Percentiles rank a stretch among this genome's conserved stretches.
Evolutionary conservation across 92 coral and sea anemone species (phyloP).

Genomic region (Siderastrea siderea): DNA sequence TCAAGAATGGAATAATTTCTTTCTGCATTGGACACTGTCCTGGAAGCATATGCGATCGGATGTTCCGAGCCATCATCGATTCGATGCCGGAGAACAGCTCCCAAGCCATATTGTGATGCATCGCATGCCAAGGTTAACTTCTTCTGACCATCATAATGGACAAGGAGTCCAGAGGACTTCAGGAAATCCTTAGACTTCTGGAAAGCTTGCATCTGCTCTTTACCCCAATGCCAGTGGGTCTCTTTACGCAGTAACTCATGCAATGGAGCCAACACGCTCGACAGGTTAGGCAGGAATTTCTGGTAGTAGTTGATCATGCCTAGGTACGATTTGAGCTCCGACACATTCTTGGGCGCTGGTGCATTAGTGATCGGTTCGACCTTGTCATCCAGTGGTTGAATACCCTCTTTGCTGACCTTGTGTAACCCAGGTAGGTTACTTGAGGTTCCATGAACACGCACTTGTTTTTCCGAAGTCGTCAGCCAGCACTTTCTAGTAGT

Average conservation of each 20-base stretch:
- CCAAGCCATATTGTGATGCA: constrained; percentile 26
- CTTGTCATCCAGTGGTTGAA: constrained; percentile 52
- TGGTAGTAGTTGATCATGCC: constrained; percentile 61
- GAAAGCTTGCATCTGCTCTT: constrained; percentile 30
- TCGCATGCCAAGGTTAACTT: constrained; percentile 26
- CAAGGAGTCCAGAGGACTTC: constrained; percentile 25
- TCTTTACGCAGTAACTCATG: constrained; percentile 19
- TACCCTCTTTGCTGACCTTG: constrained; percentile 28
- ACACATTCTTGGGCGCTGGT: constrained; percentile 63
- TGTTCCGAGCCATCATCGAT: constrained; percentile 35
- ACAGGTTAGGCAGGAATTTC: constrained; percentile 52
- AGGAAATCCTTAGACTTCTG: constrained; percentile 23
- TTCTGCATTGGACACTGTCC: constrained; percentile 17
- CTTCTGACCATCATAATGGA: constrained; percentile 38
- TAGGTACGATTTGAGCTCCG: constrained; percentile 55
- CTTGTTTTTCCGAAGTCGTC: background rate
- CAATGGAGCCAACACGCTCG: constrained; percentile 47
- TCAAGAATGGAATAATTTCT: constrained; percentile 33
- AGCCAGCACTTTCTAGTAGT: background rate
- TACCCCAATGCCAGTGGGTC: constrained; percentile 38
- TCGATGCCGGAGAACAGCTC: constrained; percentile 32
- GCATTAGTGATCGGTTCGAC: constrained; percentile 58
- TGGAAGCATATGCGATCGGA: constrained; percentile 18
- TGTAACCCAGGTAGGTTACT: constrained; percentile 44
- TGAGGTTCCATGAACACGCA: constrained; percentile 43